Conservation (phyloP, 2,113 vertebrate genomes). For the Nothoprocta perdicaria region DNA sequence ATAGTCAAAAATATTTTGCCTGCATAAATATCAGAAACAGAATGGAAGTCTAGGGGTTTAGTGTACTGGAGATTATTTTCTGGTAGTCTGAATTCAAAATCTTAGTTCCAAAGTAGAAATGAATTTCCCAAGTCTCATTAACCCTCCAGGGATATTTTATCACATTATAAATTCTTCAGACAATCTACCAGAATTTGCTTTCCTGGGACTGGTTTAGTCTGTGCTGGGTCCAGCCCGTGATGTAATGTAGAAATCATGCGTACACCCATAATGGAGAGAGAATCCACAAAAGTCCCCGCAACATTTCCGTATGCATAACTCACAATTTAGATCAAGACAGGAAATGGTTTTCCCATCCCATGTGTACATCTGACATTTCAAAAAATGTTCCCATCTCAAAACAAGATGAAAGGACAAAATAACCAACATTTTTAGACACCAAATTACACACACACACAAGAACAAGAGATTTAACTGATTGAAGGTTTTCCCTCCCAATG, state of each 20-base stretch:
- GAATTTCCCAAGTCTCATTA: constrained; percentile 20
- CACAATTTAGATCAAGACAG: constrained; percentile 47
- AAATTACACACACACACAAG: constrained; percentile 14
- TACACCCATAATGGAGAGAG: not conserved
- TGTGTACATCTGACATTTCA: constrained; percentile 44
- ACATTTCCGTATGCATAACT: constrained; percentile 25
- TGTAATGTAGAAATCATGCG: constrained; percentile 31
- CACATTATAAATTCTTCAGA: constrained; percentile 35
- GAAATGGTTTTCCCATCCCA: constrained; percentile 61
- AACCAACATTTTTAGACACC: constrained; percentile 22
- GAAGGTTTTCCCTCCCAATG: not conserved
- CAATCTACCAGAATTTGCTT: constrained; percentile 8
- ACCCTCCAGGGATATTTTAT: constrained; percentile 19
- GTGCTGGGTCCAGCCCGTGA: constrained; percentile 10
- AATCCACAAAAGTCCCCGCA: constrained; percentile 56
- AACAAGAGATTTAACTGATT: not conserved
- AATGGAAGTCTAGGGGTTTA: constrained; percentile 1
- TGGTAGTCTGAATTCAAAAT: not conserved
- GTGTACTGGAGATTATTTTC: not conserved
- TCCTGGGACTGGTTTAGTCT: constrained; percentile 6
- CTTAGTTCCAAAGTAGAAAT: not conserved
- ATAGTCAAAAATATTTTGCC: constrained; percentile 18
- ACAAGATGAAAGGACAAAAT: constrained; percentile 39
- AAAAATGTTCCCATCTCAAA: constrained; percentile 29
- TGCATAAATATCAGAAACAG: not conserved